phyloP scores from a whole-genome alignment of 2,113 vertebrate genomes.

The Phoxinus phoxinus region DNA sequence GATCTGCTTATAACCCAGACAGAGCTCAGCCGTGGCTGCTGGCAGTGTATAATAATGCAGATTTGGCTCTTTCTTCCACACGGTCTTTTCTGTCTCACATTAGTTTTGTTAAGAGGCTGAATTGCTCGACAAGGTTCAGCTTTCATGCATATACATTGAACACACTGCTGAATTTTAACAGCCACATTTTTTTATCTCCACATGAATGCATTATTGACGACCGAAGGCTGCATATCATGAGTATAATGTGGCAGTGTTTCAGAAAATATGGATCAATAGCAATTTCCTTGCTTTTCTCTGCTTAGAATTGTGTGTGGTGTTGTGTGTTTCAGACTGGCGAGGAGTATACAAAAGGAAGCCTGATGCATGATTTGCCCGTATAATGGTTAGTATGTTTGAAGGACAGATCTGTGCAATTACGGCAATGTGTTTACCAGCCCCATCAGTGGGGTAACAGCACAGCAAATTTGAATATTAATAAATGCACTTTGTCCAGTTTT shows the following conservation, averaged over 20 bases:
- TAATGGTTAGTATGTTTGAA: slow-evolving; percentile 36
- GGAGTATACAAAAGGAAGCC: not conserved
- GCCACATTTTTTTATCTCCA: slow-evolving; percentile 11
- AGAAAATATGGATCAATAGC: not conserved
- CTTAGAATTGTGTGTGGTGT: slow-evolving; percentile 16
- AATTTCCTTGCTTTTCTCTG: slow-evolving; percentile 37
- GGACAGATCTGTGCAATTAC: not conserved
- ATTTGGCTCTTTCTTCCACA: slow-evolving; percentile 5
- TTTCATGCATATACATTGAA: slow-evolving; percentile 16
- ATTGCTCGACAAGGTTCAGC: not conserved
- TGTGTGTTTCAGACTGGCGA: not conserved
- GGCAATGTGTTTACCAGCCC: slow-evolving; percentile 29
- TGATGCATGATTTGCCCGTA: slow-evolving; percentile 15
- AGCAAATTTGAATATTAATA: slow-evolving; percentile 18
- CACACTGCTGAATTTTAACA: slow-evolving; percentile 24
- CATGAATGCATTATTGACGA: slow-evolving; percentile 26
- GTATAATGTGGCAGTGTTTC: slow-evolving; percentile 17
- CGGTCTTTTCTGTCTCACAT: slow-evolving; percentile 23
- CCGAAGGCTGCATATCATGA: slow-evolving; percentile 20
- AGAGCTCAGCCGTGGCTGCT: slow-evolving; percentile 53
- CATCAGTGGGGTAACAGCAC: slow-evolving; percentile 16
- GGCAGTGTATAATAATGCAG: slow-evolving; percentile 27
- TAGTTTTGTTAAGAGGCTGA: slow-evolving; percentile 28
- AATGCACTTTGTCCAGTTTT: not conserved
- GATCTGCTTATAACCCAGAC: slow-evolving; percentile 31